Base-by-base conservation (phyloP, 2,797 vertebrate genomes). In the Melanogrammus aeglefinus region DNA sequence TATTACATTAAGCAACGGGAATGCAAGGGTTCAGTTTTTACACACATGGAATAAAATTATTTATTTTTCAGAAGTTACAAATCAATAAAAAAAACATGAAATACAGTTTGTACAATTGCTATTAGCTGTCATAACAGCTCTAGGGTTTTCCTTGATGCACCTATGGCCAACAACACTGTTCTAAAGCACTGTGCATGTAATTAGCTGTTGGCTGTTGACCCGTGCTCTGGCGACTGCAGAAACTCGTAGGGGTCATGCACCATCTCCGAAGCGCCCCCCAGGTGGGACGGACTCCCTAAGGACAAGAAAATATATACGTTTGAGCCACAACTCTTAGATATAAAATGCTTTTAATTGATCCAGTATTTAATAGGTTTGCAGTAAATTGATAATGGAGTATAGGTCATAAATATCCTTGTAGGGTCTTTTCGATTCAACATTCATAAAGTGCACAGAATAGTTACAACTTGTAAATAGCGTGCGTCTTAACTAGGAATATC, bases 241-340 rank as follows among this genome's bases (percentile, higher is more conserved):
- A 99, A 99, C 90, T 99, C 98, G 6, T 98, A 98, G 0, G 97
- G 97, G 89, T 99, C 98, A 0, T 97, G 97, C 84, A 96, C 94
- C 92, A 97, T 95, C 79, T 99, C 97, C 12, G 96, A 93, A 87
- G 97, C 97, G 85, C 99, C 97, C 76, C 96, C 97, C 78, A 99
- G 91, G 85, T 95, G 97, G 85, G 96, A 94, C 1, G 98, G 96
- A 75, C 97, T 99, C 86, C 97, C 98, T 99, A 88, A 27, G 71
- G 75, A 82, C 33, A 51, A 71, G 18, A 24, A 77, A 75, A 77
- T 75, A 6, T 79, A 79, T 74, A 87, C 29, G 83, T 36, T 12
- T 76, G 51, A 57, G 47, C 47, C 16, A 57, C 51, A 36, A 36
- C 35, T 21, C 47, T 57, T 63, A 24, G 38, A 39, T 27, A 8